Evolutionary conservation across 30 jellyfish, hydroid and myxozoan species (phyloP), one percentile per base, ranked within the genome.

Genomic region (Nemopilema nomurai): DNA sequence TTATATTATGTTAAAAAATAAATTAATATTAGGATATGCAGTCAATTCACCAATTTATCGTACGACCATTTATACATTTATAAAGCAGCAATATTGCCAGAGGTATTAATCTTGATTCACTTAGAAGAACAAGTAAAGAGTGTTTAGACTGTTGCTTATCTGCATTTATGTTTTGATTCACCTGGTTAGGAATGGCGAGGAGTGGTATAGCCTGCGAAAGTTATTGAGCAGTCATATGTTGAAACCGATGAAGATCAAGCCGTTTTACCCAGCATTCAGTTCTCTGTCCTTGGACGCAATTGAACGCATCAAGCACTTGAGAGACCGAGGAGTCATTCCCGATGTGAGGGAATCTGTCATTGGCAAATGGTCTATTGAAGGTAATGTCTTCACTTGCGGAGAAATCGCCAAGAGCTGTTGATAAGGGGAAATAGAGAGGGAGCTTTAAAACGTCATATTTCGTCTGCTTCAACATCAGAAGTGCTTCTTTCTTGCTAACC

Each of bases 301-400:
- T 4, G 81, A 80, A 23, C 9, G 27, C 8, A 9, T 80, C 27
- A 65, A 51, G 30, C 19, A 50, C 0, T 1, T 66, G 51, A 65
- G 81, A 64, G 81, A 80, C 25, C 72, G 19, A 65, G 22, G 49
- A n/a, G 41, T 69, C 18, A 49, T 80, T 1, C 57, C 32, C 8
- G 89, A 80, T 31, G 57, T 67, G 4, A 41, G 67, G 21, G 52
- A 80, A 18, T 1, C 16, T 7, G 71, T 67, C n/a, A 81, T 80
- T 50, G 89, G 78, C 22, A 80, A 31, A 66, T 80, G 89, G 89
- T 66, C 89, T 30, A 21, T 80, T 20, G 89, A 80, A 41, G 64
- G 89, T 80, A 49, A 80, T 81, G 64, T 7, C 4, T 19, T 51
- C 57, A 41, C 9, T 41, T 41, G n/a, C n/a, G n/a, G n/a, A n/a